A percentile compares a stretch with the other conserved stretches of the same genome.
These are phyloP conservation scores for Scaptomyza tumidula DNA, from an alignment of 2,888 invertebrate species.

Conservation along the genomic window DNA sequence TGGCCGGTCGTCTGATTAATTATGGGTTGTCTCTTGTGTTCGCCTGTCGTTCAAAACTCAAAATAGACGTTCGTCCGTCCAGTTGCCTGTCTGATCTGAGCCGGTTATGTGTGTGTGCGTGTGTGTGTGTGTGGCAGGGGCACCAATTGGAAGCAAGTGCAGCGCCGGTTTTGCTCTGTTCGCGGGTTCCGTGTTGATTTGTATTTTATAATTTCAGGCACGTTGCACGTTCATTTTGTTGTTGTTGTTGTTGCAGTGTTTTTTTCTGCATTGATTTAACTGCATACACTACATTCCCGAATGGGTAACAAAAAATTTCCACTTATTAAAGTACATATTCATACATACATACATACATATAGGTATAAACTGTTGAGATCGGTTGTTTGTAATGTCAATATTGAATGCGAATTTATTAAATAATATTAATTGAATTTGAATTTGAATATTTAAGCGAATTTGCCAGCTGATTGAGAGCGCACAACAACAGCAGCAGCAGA, in stretches of 20 bases:
- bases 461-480: constrained; percentile 64
- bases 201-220: constrained; percentile 76
- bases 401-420: constrained; percentile 61
- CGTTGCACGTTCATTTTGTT: constrained; percentile 68
- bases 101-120: constrained; percentile 48
- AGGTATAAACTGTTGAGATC: background rate
- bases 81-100: constrained; percentile 37
- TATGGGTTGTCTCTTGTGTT: constrained; percentile 74
- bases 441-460: constrained; percentile 50
- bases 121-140: constrained; percentile 23
- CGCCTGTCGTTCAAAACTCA: constrained; percentile 72
- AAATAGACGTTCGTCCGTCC: constrained; percentile 61
- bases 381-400: constrained; percentile 49
- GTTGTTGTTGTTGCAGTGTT: constrained; percentile 14
- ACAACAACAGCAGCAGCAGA: constrained; percentile 1
- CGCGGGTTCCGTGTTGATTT: constrained; percentile 72
- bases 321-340: constrained; percentile 23
- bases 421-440: constrained; percentile 64
- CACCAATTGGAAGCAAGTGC: constrained; percentile 56
- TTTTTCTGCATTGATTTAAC: constrained; percentile 48
- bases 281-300: constrained; percentile 27
- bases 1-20: constrained; percentile 65
- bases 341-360: background rate
- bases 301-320: constrained; percentile 42
- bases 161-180: constrained; percentile 42